These are phyloP conservation scores for Glaucopsyche alexis DNA, from an alignment of 2,888 invertebrate genomes.

Conservation along the genomic window DNA sequence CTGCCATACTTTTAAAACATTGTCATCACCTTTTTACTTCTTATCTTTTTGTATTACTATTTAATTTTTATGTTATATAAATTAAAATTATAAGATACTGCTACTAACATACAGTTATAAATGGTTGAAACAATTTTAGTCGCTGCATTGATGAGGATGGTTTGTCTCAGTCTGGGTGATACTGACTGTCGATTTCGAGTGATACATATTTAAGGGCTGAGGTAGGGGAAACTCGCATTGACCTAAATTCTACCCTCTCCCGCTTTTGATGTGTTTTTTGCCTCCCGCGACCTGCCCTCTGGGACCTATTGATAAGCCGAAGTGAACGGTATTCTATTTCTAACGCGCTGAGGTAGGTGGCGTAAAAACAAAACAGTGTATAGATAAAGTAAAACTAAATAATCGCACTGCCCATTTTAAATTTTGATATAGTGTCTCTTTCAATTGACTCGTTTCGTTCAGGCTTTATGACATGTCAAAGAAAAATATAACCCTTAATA, in stretches of 20 bases:
- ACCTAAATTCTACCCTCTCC: slow-evolving; percentile 14
- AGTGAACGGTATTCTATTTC: slow-evolving; percentile 9
- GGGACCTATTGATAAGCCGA: slow-evolving; percentile 12
- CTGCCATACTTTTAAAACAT: neutral
- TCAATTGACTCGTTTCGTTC: too few relatives aligned
- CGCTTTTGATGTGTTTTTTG: slow-evolving; percentile 15
- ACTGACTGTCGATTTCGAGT: slow-evolving; percentile 7
- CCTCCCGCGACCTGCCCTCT: slow-evolving; percentile 14
- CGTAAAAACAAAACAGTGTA: neutral
- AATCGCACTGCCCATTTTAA: too few relatives aligned
- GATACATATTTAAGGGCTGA: slow-evolving; percentile 11
- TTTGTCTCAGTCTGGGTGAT: neutral
- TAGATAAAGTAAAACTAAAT: neutral
- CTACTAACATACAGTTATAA: too few relatives aligned
- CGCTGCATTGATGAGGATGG: neutral
- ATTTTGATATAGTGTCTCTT: too few relatives aligned
- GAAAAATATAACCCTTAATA: too few relatives aligned
- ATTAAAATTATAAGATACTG: too few relatives aligned
- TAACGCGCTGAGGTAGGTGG: neutral
- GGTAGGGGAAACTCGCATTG: slow-evolving; percentile 13
- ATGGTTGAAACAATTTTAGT: too few relatives aligned
- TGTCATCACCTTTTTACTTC: neutral
- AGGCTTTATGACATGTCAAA: too few relatives aligned
- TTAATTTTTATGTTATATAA: too few relatives aligned
- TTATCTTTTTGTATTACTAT: too few relatives aligned